Evolutionary conservation across 2,113 vertebrate genomes (phyloP).

Genomic region (western clawed frog (Xenopus tropicalis)): UCB_Xtro_10.0 CM004448.2:47445501-47446000

Average conservation of each 20-base stretch:
- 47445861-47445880: too few relatives aligned
- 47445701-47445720: conserved; percentile 47
- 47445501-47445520: conserved; percentile 14
- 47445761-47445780: conserved; percentile 43
- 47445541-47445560: conserved; percentile 54
- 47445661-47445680: too few relatives aligned
- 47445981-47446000: neutral
- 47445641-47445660: too few relatives aligned
- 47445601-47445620: too few relatives aligned
- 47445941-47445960: too few relatives aligned
- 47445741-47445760: conserved; percentile 50
- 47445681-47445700: too few relatives aligned
- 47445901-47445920: too few relatives aligned
- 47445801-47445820: conserved; percentile 22
- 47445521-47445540: conserved; percentile 49
- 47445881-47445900: too few relatives aligned
- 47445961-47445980: neutral
- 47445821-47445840: conserved; percentile 42
- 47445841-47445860: neutral
- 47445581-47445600: too few relatives aligned
- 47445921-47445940: too few relatives aligned
- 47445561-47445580: too few relatives aligned
- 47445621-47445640: too few relatives aligned
- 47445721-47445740: conserved; percentile 45
- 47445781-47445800: conserved; percentile 8